A percentile compares a stretch with the other conserved stretches of the same genome.
Conservation (phyloP, 2,113 vertebrate genomes). For the Microtus richardsoni region DNA sequence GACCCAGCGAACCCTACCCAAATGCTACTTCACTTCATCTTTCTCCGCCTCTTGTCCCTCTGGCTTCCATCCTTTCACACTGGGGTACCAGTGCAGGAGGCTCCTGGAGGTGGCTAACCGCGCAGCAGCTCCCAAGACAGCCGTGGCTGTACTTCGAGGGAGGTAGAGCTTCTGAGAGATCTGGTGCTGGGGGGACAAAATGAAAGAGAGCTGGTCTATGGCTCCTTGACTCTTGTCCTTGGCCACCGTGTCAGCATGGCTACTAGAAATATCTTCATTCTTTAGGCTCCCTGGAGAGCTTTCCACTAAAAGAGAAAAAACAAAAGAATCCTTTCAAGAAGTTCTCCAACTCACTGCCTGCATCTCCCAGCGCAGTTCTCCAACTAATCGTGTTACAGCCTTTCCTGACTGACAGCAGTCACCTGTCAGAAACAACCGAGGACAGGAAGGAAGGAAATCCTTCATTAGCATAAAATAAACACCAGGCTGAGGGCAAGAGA, state of each 20-base stretch:
- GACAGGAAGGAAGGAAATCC: background rate
- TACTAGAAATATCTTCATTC: constrained; percentile 31
- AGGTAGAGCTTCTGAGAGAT: constrained; percentile 79
- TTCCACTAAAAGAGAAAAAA: constrained; percentile 79
- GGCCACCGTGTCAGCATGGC: background rate
- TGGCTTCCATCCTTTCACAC: constrained; percentile 64
- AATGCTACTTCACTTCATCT: background rate
- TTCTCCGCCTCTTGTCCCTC: background rate
- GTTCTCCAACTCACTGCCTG: constrained; percentile 15
- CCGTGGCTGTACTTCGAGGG: constrained; percentile 77
- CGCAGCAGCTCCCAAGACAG: constrained; percentile 82
- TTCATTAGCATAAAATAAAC: background rate
- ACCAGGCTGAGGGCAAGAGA: background rate
- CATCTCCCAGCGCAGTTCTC: background rate
- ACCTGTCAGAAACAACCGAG: background rate
- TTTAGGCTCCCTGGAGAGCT: constrained; percentile 65
- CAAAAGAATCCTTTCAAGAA: background rate
- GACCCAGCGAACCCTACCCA: background rate
- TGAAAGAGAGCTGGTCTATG: constrained; percentile 72
- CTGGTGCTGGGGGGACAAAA: constrained; percentile 78
- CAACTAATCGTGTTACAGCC: background rate
- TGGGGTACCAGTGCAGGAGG: constrained; percentile 80
- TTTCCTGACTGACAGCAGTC: background rate
- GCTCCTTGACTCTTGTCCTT: background rate
- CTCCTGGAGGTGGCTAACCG: constrained; percentile 74